These are phyloP conservation scores for Calidris pugnax DNA, from an alignment of 2,113 vertebrate genomes.

Conservation along the genomic window DNA sequence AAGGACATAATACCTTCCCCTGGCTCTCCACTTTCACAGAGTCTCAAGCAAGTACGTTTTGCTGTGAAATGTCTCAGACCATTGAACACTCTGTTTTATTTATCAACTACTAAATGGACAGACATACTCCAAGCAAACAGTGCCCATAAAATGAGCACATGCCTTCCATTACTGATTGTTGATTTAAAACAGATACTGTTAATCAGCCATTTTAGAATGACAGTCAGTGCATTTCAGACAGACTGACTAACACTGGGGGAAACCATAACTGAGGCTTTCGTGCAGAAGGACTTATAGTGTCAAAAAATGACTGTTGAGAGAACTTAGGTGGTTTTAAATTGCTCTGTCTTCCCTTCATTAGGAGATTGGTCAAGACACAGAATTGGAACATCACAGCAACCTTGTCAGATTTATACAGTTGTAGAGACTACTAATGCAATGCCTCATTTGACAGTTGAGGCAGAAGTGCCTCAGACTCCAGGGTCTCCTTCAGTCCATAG, in stretches of 20 bases:
- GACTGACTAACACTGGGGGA: not conserved
- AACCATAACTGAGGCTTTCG: not conserved
- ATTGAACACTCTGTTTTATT: not conserved
- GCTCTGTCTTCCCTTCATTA: not conserved
- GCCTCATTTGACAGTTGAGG: not conserved
- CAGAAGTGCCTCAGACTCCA: not conserved
- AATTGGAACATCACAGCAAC: not conserved
- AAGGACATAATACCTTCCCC: not conserved
- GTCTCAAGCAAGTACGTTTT: not conserved
- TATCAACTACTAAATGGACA: not conserved
- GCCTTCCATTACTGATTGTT: not conserved
- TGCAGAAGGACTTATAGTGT: not conserved
- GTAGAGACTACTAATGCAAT: not conserved
- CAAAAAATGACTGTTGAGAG: not conserved
- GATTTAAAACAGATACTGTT: not conserved
- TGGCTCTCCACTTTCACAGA: not conserved
- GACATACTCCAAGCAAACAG: not conserved
- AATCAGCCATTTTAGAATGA: not conserved
- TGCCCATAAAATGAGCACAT: not conserved
- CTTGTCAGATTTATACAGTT: not conserved
- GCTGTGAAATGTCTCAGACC: not conserved
- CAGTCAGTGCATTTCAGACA: not conserved
- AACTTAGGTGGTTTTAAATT: not conserved
- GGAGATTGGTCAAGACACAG: not conserved
- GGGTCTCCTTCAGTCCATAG: not conserved